A percentile compares a stretch with the other conserved stretches of the same genome.
Conservation (phyloP, 2,888 invertebrate species). For the Emmelina monodactyla region DNA sequence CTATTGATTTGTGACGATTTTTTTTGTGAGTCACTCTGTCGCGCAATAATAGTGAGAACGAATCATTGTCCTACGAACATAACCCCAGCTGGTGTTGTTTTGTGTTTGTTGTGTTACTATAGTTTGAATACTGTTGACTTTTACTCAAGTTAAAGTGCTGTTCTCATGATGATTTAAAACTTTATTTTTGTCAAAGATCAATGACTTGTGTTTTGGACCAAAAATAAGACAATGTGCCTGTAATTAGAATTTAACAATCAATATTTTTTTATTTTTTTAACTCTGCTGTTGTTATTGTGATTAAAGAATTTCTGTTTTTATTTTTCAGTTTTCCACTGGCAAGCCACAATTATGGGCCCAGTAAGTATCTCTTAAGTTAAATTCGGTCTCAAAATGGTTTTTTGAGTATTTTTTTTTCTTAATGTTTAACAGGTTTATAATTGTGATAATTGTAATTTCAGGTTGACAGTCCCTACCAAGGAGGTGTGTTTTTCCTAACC, state of each 20-base stretch:
- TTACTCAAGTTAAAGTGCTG: too few species aligned
- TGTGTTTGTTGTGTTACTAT: too few species aligned
- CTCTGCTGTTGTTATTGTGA: slow-evolving; percentile 11
- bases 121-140: too few species aligned
- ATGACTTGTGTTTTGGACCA: too few species aligned
- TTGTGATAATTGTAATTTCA: slow-evolving; percentile 46
- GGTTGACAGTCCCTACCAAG: slow-evolving; percentile 99
- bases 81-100: too few species aligned
- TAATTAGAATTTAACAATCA: too few species aligned
- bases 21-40: slow-evolving; percentile 52
- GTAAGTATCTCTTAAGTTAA: slow-evolving; percentile 69
- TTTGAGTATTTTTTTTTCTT: too few species aligned
- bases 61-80: slow-evolving; percentile 21
- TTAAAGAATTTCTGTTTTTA: slow-evolving; percentile 28
- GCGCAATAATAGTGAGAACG: slow-evolving; percentile 26
- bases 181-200: too few species aligned
- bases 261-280: background rate
- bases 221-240: too few species aligned
- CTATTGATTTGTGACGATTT: slow-evolving; percentile 34
- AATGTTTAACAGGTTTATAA: too few species aligned
- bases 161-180: too few species aligned
- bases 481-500: slow-evolving; percentile 99
- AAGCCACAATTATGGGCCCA: slow-evolving; percentile 99
- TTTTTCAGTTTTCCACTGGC: slow-evolving; percentile 99
- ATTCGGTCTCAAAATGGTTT: background rate